phyloP scores from a whole-genome alignment of 2,888 invertebrate species.

The Horisme vitalbata region DNA sequence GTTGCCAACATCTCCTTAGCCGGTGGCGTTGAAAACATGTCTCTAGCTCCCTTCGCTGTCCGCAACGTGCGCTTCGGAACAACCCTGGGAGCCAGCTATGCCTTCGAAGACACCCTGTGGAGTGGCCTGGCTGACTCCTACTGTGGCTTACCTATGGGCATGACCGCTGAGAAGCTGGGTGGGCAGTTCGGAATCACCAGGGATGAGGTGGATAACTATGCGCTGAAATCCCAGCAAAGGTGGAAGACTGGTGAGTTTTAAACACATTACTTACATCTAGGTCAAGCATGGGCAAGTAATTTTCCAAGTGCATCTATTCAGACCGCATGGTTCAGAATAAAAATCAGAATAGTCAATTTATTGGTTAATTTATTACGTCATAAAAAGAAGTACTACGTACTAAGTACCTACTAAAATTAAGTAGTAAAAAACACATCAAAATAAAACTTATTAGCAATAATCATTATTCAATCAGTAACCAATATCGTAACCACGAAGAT shows the following conservation, averaged over 20 bases:
- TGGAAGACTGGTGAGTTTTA: conserved; percentile 92
- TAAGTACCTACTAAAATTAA: too few relatives aligned
- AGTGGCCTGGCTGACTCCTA: conserved; percentile 91
- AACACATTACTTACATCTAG: too few relatives aligned
- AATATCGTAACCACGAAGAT: too few relatives aligned
- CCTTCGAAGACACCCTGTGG: conserved; percentile 96
- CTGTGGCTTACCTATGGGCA: conserved; percentile 96
- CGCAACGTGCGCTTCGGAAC: conserved; percentile 95
- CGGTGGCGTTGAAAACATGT: conserved; percentile 98
- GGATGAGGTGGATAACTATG: conserved; percentile 93
- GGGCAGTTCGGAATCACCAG: conserved; percentile 89
- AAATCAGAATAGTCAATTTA: too few relatives aligned
- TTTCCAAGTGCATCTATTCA: too few relatives aligned
- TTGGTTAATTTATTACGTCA: too few relatives aligned
- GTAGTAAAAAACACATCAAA: too few relatives aligned
- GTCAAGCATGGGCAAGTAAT: too few relatives aligned
- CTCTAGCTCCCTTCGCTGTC: conserved; percentile 93
- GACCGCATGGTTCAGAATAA: too few relatives aligned
- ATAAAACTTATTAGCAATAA: too few relatives aligned
- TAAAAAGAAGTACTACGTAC: too few relatives aligned
- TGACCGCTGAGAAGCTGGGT: conserved; percentile 97
- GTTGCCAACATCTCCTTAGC: conserved; percentile 93
- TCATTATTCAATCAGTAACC: too few relatives aligned
- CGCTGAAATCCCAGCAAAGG: conserved; percentile 91
- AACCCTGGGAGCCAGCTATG: conserved; percentile 88